Percentiles rank a stretch among this genome's conserved stretches.
These are phyloP conservation scores for Tenthredo distinguenda DNA, from an alignment of 2,888 invertebrate genomes.

Conservation along the genomic window DNA sequence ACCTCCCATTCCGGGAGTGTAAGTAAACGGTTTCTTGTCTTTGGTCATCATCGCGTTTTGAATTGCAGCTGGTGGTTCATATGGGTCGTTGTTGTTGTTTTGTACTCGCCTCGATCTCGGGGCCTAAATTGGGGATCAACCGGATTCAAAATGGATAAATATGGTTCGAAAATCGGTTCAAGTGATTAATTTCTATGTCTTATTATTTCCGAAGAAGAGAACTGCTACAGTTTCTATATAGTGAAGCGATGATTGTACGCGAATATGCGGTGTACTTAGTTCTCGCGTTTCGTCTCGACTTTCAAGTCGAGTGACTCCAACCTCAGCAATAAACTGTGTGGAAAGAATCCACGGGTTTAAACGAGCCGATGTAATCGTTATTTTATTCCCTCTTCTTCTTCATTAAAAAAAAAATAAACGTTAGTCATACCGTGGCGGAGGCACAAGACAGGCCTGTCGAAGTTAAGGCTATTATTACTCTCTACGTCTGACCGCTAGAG, in stretches of 20 bases:
- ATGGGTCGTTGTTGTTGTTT: slow-evolving; percentile 63
- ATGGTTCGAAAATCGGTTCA: neutral
- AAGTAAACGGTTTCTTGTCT: slow-evolving; percentile 98
- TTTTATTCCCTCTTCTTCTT: neutral
- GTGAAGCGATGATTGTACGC: neutral
- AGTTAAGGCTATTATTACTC: slow-evolving; percentile 5
- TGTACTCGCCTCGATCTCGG: slow-evolving; percentile 60
- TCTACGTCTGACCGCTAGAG: neutral
- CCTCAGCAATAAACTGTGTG: slow-evolving; percentile 29
- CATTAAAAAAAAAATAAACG: neutral
- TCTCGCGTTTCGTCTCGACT: slow-evolving; percentile 40
- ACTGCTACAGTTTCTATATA: too few relatives aligned
- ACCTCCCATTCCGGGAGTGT: slow-evolving; percentile 91
- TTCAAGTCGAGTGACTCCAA: neutral
- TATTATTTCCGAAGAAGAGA: neutral
- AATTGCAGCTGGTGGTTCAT: slow-evolving; percentile 92
- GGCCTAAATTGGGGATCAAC: neutral
- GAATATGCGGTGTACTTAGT: neutral
- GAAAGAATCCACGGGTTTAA: slow-evolving; percentile 4
- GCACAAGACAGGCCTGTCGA: slow-evolving; percentile 30
- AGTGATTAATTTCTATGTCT: neutral
- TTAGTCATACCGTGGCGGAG: neutral
- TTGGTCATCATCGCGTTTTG: slow-evolving; percentile 97
- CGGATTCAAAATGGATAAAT: neutral
- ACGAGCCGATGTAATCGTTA: slow-evolving; percentile 10